Percentiles rank a stretch among this genome's conserved stretches.
Evolutionary conservation across 2,797 vertebrate genomes (phyloP).

Genomic region (Tenualosa thibaudeaui): DNA sequence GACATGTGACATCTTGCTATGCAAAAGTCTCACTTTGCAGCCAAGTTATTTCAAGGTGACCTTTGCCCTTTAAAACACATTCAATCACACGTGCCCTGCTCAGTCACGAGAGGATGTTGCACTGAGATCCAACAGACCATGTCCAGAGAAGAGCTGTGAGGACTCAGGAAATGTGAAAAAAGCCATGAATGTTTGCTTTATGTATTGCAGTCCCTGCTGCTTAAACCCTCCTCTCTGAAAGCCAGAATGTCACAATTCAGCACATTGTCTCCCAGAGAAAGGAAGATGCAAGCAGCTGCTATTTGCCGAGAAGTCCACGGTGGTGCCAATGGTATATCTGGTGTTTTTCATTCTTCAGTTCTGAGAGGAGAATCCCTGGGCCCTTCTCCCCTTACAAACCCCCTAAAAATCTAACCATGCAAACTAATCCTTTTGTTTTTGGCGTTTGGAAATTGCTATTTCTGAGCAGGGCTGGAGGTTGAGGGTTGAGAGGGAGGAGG

Average conservation of each 20-base stretch:
- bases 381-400: background rate
- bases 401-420: constrained; percentile 3
- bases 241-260: constrained; percentile 85
- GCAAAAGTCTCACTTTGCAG: constrained; percentile 22
- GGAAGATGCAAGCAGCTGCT: constrained; percentile 85
- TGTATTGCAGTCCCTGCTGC: constrained; percentile 66
- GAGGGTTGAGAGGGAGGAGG: constrained; percentile 41
- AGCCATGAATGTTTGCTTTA: constrained; percentile 54
- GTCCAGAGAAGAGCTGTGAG: background rate
- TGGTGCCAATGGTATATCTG: constrained; percentile 79
- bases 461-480: constrained; percentile 66
- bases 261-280: constrained; percentile 83
- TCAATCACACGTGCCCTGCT: background rate
- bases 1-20: constrained; percentile 43
- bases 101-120: background rate
- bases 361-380: background rate
- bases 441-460: constrained; percentile 88
- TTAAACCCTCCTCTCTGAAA: constrained; percentile 52
- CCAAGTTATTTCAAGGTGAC: constrained; percentile 40
- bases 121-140: background rate
- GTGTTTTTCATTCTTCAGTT: background rate
- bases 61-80: constrained; percentile 38
- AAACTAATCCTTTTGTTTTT: constrained; percentile 79
- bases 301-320: constrained; percentile 89
- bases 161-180: constrained; percentile 15